Evolutionary conservation across 2,888 invertebrate genomes (phyloP), one percentile per base, ranked within the genome.

Genomic region (Sicus ferrugineus): DNA sequence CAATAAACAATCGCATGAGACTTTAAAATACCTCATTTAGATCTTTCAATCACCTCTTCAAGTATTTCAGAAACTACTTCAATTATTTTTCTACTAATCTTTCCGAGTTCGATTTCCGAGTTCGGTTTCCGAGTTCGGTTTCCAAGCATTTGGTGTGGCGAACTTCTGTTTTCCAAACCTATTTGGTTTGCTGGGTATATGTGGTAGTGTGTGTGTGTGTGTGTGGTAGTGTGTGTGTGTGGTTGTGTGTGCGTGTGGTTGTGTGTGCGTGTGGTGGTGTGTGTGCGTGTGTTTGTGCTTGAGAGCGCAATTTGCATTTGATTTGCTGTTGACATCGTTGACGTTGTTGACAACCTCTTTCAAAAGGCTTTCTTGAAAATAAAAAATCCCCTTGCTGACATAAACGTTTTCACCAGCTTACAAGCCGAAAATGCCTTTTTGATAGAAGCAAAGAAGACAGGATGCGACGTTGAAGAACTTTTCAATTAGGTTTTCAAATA

Each of bases 301-400:
- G 54, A 26, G 34, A 9, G 23, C 54, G 54, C 46, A 65, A 54
- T 65, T 65, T 54, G 31, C 65, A 59, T 69, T 63, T 67, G 52
- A 52, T 67, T 67, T 67, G 66, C 58, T 71, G 58, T 70, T 63
- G 50, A 58, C 52, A 63, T 68, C 56, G 56, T 64, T 64, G 59
- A 58, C 9, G 30, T 46, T 16, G 54, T 54, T 54, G 28, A 54
- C 54, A 28, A 54, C 2, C 54, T 26, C 26, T 54, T 54, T 16
- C 5, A 54, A 19, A 50, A 16, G 11, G 14, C 28, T n/a, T 54
- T 54, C 54, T 11, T 2, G n/a, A 54, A 26, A 54, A 38, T 14
- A 19, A 2, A 42, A 61, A 59, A 59, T 21, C 1, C 16, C 31
- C 31, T 21, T 65, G 64, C 52, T 65, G 16, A 65, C 26, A 31